Evolutionary conservation across 2,888 invertebrate genomes (phyloP), one percentile per base, ranked within the genome.

Genomic region (Mythimna pallens): DNA sequence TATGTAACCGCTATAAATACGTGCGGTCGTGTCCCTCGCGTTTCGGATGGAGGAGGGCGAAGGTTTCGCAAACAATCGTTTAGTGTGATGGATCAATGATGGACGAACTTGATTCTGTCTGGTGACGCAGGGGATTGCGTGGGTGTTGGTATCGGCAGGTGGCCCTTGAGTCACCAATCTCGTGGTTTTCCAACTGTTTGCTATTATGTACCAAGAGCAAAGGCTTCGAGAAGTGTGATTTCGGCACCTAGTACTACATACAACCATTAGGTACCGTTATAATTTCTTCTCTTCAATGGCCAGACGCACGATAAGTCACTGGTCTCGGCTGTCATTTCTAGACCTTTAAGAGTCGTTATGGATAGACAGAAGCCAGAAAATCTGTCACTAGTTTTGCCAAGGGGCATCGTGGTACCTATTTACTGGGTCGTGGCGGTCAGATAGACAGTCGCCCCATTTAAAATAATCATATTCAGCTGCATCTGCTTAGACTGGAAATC

Each of bases 1-100:
- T 79, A 78, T 81, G 67, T 80, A 86, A 85, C 67, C 20, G 67
- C 22, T 65, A 43, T 65, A 73, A 36, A 47, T 54, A 36, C 22
- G 14, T 7, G 43, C 30, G 25, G 5, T 14, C 36, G n/a, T 0
- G 25, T 47, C 22, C 72, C 55, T 25, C 47, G 57, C 34, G 58
- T 36, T 25, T 43, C 8, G 20, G 17, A 14, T 36, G 30, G 36
- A 57, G 25, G 40, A 25, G 8, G 68, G 52, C 30, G 17, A 68
- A 58, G 22, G 10, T 68, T 79, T 76, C 70, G 63, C 63, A 34
- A 70, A 79, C 47, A 52, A 61, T 36, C 64, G 59, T 68, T 70
- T 59, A 43, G 25, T 64, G 9, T 22, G 68, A 66, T 75, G 80
- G 81, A 85, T 84, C 87, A 80, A 80, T 66, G 57, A 84, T 70